Evolutionary conservation across 2,113 vertebrate genomes (phyloP).

Genomic region (Athene cunicularia): DNA sequence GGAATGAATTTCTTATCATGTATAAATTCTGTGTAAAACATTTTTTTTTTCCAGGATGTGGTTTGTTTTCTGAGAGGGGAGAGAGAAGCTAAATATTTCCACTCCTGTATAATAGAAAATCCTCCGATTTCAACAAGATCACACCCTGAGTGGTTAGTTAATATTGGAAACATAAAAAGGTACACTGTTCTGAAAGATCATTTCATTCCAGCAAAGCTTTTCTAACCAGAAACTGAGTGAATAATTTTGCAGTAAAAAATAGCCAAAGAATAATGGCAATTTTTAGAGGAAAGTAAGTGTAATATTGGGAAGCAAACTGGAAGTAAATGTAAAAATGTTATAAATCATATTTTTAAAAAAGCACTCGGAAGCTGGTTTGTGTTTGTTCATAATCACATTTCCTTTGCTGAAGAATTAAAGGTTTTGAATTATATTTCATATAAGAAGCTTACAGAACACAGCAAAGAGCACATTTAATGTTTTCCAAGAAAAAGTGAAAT

Average conservation of each 20-base stretch:
- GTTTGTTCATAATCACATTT: neutral
- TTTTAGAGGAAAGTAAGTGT: neutral
- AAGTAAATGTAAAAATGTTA: neutral
- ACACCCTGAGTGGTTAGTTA: constrained; percentile 23
- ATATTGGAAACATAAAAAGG: constrained; percentile 42
- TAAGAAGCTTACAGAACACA: neutral
- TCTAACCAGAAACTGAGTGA: neutral
- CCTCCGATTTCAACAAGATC: constrained; percentile 58
- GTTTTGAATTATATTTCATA: neutral
- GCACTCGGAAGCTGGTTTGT: neutral
- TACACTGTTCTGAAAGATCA: constrained; percentile 29
- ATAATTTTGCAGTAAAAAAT: neutral
- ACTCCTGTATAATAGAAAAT: constrained; percentile 51
- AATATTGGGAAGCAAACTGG: neutral
- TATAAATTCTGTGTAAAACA: constrained; percentile 71
- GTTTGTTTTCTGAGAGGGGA: constrained; percentile 64
- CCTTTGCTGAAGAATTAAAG: neutral
- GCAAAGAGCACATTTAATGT: neutral
- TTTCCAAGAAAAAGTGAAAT: constrained; percentile 11
- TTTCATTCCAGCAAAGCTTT: constrained; percentile 43
- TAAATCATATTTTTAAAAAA: neutral
- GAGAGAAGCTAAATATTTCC: constrained; percentile 60
- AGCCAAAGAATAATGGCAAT: neutral
- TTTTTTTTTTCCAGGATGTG: constrained; percentile 51
- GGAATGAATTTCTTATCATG: constrained; percentile 79